These are phyloP conservation scores for Ptilodon capucinus DNA, from an alignment of 2,888 invertebrate species.

Conservation along the genomic window DNA sequence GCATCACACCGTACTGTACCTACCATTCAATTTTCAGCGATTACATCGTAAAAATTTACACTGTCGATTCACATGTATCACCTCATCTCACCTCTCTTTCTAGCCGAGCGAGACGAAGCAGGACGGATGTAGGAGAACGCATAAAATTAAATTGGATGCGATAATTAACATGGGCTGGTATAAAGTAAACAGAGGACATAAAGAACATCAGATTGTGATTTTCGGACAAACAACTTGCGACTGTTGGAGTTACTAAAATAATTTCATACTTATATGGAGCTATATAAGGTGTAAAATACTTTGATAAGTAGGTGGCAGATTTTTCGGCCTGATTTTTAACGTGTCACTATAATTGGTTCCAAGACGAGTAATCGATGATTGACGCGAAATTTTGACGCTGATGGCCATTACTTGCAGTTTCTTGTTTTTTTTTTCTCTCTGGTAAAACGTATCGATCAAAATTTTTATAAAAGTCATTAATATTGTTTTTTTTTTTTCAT, in stretches of 20 bases:
- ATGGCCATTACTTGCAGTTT: slow-evolving; percentile 38
- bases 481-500: not conserved
- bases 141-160: slow-evolving; percentile 62
- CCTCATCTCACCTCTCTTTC: slow-evolving; percentile 42
- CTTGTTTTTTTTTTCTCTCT: slow-evolving; percentile 20
- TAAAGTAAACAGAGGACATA: slow-evolving; percentile 60
- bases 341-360: slow-evolving; percentile 56
- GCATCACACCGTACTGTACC: slow-evolving; percentile 41
- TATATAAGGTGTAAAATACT: slow-evolving; percentile 34
- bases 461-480: slow-evolving; percentile 19
- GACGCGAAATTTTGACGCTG: slow-evolving; percentile 49
- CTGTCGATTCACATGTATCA: slow-evolving; percentile 62
- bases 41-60: slow-evolving; percentile 72
- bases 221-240: slow-evolving; percentile 42
- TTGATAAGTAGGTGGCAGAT: slow-evolving; percentile 30
- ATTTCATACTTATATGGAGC: slow-evolving; percentile 36
- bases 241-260: slow-evolving; percentile 29
- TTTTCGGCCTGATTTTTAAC: slow-evolving; percentile 50
- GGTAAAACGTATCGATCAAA: slow-evolving; percentile 34
- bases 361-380: slow-evolving; percentile 50
- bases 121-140: slow-evolving; percentile 35
- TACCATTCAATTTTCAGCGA: slow-evolving; percentile 27
- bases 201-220: slow-evolving; percentile 43
- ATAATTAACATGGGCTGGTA: slow-evolving; percentile 64
- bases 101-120: slow-evolving; percentile 22